Percentiles rank a stretch among this genome's conserved stretches.
Evolutionary conservation across 2,888 invertebrate genomes (phyloP).

Genomic region (Monoplex corrugatus): DNA sequence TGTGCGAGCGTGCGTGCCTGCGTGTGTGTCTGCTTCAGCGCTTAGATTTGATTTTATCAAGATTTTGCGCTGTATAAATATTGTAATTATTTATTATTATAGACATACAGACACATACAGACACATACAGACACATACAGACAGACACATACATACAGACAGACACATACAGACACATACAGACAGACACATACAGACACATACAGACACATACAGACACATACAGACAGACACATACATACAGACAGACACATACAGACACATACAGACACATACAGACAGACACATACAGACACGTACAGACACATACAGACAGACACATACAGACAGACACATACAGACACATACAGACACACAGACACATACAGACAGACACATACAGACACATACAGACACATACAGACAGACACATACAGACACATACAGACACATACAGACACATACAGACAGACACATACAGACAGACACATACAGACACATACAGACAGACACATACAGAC

Average conservation of each 20-base stretch:
- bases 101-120: background rate
- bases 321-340: background rate
- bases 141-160: background rate
- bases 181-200: constrained; percentile 21
- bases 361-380: constrained; percentile 24
- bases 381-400: background rate
- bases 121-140: constrained; percentile 8
- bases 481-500: background rate
- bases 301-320: constrained; percentile 21
- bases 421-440: background rate
- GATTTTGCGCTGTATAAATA: too few relatives aligned
- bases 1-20: background rate
- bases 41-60: too few relatives aligned
- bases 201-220: background rate
- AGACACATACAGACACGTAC: constrained; percentile 36
- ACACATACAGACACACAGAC: constrained; percentile 22
- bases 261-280: constrained; percentile 32
- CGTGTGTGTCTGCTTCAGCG: too few relatives aligned
- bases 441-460: background rate
- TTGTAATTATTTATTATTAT: too few relatives aligned
- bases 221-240: constrained; percentile 30
- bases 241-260: constrained; percentile 23
- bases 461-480: background rate
- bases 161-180: constrained; percentile 26
- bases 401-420: background rate